These are phyloP conservation scores for Psephotus haematonotus DNA, from an alignment of 2,113 vertebrate species.

Conservation along the genomic window DNA sequence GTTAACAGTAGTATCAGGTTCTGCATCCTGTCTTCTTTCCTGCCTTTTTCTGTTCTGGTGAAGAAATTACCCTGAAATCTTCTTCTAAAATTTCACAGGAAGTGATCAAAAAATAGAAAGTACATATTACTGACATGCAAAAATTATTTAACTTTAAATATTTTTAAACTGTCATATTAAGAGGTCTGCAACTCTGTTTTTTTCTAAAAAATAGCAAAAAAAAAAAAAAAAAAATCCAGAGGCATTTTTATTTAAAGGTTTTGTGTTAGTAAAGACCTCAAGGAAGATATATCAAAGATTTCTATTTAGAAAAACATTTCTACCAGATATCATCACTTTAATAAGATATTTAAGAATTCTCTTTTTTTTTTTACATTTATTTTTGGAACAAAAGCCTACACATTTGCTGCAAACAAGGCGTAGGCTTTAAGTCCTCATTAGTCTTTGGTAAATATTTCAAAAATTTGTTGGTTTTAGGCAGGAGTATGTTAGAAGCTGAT, in stretches of 20 bases:
- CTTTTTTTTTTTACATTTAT: background rate
- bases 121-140: background rate
- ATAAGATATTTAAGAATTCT: background rate
- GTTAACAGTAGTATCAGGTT: background rate
- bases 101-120: background rate
- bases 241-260: background rate
- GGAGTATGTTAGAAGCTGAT: background rate
- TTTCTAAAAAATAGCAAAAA: background rate
- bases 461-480: background rate
- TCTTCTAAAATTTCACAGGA: background rate
- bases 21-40: background rate
- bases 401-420: background rate
- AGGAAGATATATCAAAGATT: background rate
- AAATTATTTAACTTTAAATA: background rate
- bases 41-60: background rate
- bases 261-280: background rate
- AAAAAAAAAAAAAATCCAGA: background rate
- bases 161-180: background rate
- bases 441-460: background rate
- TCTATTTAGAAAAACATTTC: background rate
- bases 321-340: background rate
- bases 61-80: background rate
- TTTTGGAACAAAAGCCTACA: background rate
- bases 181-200: background rate
- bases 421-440: background rate